Evolutionary conservation across 2,888 invertebrate species (phyloP).

Genomic region (Troides aeacus): DNA sequence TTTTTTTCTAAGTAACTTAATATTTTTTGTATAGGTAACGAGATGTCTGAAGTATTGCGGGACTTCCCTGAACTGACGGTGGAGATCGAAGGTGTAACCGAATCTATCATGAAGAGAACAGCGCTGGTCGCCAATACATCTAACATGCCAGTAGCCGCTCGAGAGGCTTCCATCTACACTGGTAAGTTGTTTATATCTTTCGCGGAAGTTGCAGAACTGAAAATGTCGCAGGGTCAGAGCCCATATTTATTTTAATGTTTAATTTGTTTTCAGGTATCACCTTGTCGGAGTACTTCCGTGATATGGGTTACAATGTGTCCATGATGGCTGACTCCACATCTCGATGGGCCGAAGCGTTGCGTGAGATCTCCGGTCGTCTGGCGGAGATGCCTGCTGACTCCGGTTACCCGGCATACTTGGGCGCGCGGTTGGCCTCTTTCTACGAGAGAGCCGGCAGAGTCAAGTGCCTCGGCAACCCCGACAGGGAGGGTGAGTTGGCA

Average conservation of each 20-base stretch:
- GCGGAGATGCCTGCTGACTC: constrained; percentile 99
- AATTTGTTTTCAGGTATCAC: constrained; percentile 88
- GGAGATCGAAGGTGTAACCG: constrained; percentile 97
- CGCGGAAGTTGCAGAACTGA: neutral
- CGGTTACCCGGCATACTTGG: constrained; percentile 99
- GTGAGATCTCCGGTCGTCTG: constrained; percentile 99
- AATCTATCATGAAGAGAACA: constrained; percentile 99
- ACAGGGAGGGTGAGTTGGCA: constrained; percentile 86
- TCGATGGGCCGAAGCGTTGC: constrained; percentile 99
- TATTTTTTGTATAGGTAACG: constrained; percentile 83
- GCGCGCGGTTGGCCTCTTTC: constrained; percentile 98
- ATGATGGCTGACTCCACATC: constrained; percentile 99
- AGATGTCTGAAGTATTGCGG: constrained; percentile 99
- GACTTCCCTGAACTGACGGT: constrained; percentile 99
- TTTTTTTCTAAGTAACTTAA: neutral
- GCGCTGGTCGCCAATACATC: constrained; percentile 99
- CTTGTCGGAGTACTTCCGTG: constrained; percentile 99
- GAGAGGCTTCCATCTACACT: constrained; percentile 99
- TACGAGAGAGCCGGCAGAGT: constrained; percentile 99
- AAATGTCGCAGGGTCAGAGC: neutral
- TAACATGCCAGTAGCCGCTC: constrained; percentile 99
- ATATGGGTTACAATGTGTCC: constrained; percentile 99
- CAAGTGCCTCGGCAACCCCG: constrained; percentile 98
- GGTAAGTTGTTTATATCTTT: constrained; percentile 69
- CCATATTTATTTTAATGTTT: neutral